Conservation (phyloP, 2,888 invertebrate species). For the Tineola bisselliella region DNA sequence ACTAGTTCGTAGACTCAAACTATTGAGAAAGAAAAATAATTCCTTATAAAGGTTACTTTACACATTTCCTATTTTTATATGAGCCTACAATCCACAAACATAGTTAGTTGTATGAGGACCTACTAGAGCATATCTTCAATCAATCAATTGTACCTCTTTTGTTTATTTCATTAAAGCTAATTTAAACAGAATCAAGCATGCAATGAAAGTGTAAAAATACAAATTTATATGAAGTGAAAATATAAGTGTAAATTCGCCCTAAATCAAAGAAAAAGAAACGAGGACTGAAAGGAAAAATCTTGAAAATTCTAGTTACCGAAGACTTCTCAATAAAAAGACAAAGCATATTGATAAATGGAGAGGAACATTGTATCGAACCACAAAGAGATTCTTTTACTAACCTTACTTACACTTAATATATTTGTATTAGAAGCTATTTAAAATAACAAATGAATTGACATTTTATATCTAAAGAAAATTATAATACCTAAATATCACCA, state of each 20-base stretch:
- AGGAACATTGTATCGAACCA: neutral
- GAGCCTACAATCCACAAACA: too few species aligned
- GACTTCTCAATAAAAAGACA: constrained; percentile 4
- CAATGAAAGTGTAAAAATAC: too few species aligned
- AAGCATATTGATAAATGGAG: constrained; percentile 7
- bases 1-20: neutral
- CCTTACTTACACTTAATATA: too few species aligned
- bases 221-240: neutral
- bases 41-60: neutral
- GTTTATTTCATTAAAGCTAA: too few species aligned
- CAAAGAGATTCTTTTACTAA: neutral
- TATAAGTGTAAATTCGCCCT: neutral
- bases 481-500: too few species aligned
- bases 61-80: neutral
- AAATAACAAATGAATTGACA: too few species aligned
- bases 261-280: neutral
- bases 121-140: too few species aligned
- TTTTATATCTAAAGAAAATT: too few species aligned
- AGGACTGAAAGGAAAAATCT: neutral
- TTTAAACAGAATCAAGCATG: too few species aligned
- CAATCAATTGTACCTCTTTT: too few species aligned
- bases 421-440: too few species aligned
- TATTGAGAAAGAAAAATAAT: neutral
- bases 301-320: constrained; percentile 7
- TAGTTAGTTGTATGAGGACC: too few species aligned